A percentile compares a stretch with the other conserved stretches of the same genome.
These are phyloP conservation scores for Clamator glandarius DNA, from an alignment of 2,797 vertebrate species.

Conservation along the genomic window DNA sequence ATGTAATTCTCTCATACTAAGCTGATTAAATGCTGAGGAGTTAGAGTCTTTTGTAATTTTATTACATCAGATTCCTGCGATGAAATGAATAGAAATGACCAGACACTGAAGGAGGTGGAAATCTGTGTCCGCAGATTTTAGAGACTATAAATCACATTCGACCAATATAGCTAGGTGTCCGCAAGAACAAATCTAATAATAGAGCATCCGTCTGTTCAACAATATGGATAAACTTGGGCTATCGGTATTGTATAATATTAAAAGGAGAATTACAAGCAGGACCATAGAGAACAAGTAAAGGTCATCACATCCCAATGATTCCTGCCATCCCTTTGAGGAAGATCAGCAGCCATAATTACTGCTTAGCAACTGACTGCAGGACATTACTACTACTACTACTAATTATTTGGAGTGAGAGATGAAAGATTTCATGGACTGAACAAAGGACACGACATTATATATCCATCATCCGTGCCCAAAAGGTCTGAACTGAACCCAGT, in stretches of 20 bases:
- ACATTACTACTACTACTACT: not conserved
- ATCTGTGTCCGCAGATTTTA: not conserved
- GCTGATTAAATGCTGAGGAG: constrained; percentile 74
- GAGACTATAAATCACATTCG: constrained; percentile 36
- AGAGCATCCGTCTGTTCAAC: not conserved
- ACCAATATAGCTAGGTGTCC: constrained; percentile 38
- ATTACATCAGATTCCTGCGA: constrained; percentile 73
- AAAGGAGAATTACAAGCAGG: constrained; percentile 30
- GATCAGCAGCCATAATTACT: not conserved
- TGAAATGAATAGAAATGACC: constrained; percentile 70
- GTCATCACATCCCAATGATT: not conserved
- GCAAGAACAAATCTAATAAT: constrained; percentile 53
- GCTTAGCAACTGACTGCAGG: constrained; percentile 12
- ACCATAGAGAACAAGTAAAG: not conserved
- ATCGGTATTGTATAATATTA: not conserved
- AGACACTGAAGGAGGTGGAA: constrained; percentile 43
- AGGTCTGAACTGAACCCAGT: not conserved
- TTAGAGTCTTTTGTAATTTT: constrained; percentile 73
- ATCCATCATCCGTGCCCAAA: not conserved
- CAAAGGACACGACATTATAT: not conserved
- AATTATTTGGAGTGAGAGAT: not conserved
- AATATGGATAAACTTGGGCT: constrained; percentile 36
- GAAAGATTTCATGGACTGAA: not conserved
- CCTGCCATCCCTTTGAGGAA: not conserved
- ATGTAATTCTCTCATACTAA: constrained; percentile 74